Evolutionary conservation across 1,140 invertebrate species (phyloP).

Genomic region (Cryptotermes secundus): DNA sequence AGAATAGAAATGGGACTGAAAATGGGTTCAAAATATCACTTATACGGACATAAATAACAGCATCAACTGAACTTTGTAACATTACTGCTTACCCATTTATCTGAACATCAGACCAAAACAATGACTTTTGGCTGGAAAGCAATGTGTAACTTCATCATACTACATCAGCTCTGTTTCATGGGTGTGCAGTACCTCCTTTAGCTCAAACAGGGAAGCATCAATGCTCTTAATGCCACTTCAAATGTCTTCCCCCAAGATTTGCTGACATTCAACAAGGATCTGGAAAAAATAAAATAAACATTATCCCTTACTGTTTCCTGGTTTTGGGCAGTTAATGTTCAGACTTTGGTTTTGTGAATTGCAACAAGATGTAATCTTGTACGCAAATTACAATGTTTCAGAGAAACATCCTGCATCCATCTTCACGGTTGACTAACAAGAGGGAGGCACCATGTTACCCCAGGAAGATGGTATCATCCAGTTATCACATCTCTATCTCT

Average conservation of each 20-base stretch:
- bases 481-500: no score
- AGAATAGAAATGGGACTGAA: no score
- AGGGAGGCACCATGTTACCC: no score
- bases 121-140: not conserved
- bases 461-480: no score
- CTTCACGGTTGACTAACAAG: no score
- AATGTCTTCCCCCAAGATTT: not conserved
- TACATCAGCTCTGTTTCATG: constrained; percentile 9
- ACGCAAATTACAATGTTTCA: not conserved
- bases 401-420: no score
- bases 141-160: constrained; percentile 15
- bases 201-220: not conserved
- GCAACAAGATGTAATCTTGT: not conserved
- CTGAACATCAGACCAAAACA: constrained; percentile 3
- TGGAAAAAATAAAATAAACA: not conserved
- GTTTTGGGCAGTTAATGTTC: not conserved
- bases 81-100: not conserved
- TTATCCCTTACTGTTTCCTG: no score
- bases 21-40: no score
- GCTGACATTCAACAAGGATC: not conserved
- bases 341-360: not conserved
- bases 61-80: not conserved
- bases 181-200: not conserved
- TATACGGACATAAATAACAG: no score
- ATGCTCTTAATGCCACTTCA: not conserved